Conservation (phyloP, 2,797 vertebrate species). For the Malacoraja senta region DNA sequence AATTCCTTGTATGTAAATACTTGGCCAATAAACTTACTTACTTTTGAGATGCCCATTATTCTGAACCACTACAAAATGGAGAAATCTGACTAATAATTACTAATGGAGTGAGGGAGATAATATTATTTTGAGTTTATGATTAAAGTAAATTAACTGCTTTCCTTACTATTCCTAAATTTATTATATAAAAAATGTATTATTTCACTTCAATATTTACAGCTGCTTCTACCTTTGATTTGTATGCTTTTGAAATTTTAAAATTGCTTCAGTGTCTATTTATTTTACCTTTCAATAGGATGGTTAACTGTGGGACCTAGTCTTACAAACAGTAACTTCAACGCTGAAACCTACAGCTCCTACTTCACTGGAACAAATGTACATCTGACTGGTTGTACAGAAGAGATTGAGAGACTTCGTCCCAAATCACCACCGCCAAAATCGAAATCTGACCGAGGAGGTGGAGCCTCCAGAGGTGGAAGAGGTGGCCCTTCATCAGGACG, state of each 20-base stretch:
- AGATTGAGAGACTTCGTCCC: conserved; percentile 90
- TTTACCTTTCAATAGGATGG: conserved; percentile 69
- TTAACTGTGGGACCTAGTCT: conserved; percentile 90
- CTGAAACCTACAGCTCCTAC: conserved; percentile 76
- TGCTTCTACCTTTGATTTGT: conserved; percentile 1
- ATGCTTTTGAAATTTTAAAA: neutral
- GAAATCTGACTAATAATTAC: neutral
- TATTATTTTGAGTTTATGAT: neutral
- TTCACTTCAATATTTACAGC: neutral
- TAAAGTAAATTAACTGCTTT: neutral
- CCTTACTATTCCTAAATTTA: neutral
- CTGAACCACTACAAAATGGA: neutral
- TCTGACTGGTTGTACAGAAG: conserved; percentile 87
- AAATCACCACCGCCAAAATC: conserved; percentile 86
- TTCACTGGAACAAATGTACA: conserved; percentile 74
- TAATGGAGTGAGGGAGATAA: neutral
- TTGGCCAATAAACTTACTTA: too few species aligned
- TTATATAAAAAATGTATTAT: neutral
- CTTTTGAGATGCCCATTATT: neutral
- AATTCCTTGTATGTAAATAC: too few species aligned
- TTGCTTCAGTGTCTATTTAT: neutral
- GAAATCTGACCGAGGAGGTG: conserved; percentile 80
- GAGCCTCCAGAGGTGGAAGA: conserved; percentile 73
- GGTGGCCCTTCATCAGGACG: conserved; percentile 77
- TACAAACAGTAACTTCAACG: conserved; percentile 97